phyloP scores from a whole-genome alignment of 2,797 vertebrate genomes.

The Fistularia commersonii region DNA sequence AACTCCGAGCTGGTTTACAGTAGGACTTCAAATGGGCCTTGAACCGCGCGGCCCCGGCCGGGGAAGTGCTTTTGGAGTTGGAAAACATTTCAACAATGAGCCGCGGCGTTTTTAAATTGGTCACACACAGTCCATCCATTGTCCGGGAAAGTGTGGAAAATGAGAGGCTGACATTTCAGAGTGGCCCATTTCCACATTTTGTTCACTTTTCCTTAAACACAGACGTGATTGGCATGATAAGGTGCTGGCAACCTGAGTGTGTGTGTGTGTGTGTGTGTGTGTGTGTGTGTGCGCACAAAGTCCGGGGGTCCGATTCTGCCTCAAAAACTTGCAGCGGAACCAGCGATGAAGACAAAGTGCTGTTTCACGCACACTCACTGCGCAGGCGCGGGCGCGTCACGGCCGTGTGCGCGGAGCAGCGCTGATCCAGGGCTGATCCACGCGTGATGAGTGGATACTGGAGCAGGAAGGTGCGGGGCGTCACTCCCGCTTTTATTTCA shows the following conservation, averaged over 20 bases:
- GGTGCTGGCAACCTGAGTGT: slow-evolving; percentile 27
- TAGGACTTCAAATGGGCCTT: slow-evolving; percentile 27
- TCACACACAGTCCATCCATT: slow-evolving; percentile 43
- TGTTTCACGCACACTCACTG: too few species aligned
- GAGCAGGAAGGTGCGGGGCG: too few species aligned
- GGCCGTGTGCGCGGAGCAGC: too few species aligned
- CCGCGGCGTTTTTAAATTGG: slow-evolving; percentile 23
- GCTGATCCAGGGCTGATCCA: too few species aligned
- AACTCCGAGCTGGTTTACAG: slow-evolving; percentile 29
- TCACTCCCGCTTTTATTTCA: too few species aligned
- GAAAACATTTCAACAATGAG: slow-evolving; percentile 51
- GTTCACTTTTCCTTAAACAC: slow-evolving; percentile 61
- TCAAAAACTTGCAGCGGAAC: too few species aligned
- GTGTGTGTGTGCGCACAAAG: too few species aligned
- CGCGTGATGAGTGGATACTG: too few species aligned
- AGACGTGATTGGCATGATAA: slow-evolving; percentile 43
- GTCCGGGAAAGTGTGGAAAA: slow-evolving; percentile 46
- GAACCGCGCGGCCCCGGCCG: slow-evolving; percentile 36
- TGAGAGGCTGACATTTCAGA: slow-evolving; percentile 41
- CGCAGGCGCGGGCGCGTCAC: too few species aligned
- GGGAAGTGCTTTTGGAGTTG: slow-evolving; percentile 54
- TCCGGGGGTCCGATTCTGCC: too few species aligned
- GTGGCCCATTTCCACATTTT: slow-evolving; percentile 62
- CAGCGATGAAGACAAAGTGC: too few species aligned
- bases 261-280: neutral